phyloP scores from a whole-genome alignment of 2,797 vertebrate species.

The Simalia tracyae region DNA sequence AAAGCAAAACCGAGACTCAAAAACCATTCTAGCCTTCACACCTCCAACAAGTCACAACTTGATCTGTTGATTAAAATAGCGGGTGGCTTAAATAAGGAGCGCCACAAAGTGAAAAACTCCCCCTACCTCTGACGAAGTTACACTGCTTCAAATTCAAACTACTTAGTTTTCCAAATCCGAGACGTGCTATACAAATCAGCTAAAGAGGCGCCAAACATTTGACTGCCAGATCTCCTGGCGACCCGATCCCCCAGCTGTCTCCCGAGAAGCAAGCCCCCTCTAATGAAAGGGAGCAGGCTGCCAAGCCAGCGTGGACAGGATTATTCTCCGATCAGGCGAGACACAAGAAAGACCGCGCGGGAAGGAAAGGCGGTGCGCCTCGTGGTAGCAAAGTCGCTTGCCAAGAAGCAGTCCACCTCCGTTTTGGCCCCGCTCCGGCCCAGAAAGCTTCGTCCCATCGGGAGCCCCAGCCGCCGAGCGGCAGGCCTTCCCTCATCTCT shows the following conservation, averaged over 20 bases:
- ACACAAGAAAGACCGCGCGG: conserved; percentile 14
- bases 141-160: neutral
- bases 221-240: neutral
- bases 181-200: no score
- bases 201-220: neutral
- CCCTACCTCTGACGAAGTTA: neutral
- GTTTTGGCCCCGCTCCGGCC: neutral
- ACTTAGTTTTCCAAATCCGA: neutral
- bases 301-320: neutral
- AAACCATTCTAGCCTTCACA: neutral
- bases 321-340: neutral
- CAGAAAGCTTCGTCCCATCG: neutral
- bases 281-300: neutral
- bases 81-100: neutral
- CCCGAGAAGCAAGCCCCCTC: neutral
- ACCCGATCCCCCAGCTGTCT: neutral
- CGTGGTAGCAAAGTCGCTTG: conserved; percentile 25
- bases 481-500: no score
- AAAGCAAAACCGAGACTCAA: neutral
- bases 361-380: conserved; percentile 15
- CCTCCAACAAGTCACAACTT: neutral
- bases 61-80: neutral
- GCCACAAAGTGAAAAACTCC: no score
- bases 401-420: conserved; percentile 27
- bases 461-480: neutral